phyloP scores from a whole-genome alignment of 2,888 invertebrate species.

The Pecten maximus region DNA sequence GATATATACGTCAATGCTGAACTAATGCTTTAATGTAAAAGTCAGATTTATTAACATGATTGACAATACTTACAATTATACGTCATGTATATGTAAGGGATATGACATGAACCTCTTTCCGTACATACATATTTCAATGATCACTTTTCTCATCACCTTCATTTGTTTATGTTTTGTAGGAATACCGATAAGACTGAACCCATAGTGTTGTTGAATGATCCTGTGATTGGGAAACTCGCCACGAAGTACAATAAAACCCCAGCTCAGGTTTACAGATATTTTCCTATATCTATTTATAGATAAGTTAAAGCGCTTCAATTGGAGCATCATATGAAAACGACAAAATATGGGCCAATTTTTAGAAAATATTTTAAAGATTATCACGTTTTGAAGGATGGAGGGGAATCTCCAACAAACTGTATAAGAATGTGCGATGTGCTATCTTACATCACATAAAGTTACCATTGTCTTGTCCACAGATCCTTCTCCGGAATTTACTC shows the following conservation, averaged over 20 bases:
- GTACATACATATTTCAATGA: too few species aligned
- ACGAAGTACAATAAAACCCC: slow-evolving; percentile 64
- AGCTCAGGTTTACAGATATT: slow-evolving; percentile 71
- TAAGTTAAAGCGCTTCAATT: not conserved
- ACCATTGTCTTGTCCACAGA: not conserved
- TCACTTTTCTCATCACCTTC: too few species aligned
- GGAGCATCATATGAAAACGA: too few species aligned
- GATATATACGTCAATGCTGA: too few species aligned
- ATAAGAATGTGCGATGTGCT: not conserved
- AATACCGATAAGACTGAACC: slow-evolving; percentile 55
- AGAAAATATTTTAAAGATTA: not conserved
- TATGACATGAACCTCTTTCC: too few species aligned
- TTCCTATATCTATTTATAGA: too few species aligned
- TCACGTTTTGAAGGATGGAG: too few species aligned
- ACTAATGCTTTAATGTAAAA: too few species aligned
- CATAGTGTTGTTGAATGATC: slow-evolving; percentile 66
- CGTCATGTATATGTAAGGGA: not conserved
- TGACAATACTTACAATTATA: too few species aligned
- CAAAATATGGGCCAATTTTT: too few species aligned
- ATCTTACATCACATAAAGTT: not conserved
- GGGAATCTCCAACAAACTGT: too few species aligned
- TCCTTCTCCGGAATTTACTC: not conserved
- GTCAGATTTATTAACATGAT: too few species aligned
- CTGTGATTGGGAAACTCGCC: slow-evolving; percentile 66
- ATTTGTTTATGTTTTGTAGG: not conserved